Evolutionary conservation across 2,888 invertebrate genomes (phyloP), one percentile per base, ranked within the genome.

Genomic region (Dexiosoma caninum): DNA sequence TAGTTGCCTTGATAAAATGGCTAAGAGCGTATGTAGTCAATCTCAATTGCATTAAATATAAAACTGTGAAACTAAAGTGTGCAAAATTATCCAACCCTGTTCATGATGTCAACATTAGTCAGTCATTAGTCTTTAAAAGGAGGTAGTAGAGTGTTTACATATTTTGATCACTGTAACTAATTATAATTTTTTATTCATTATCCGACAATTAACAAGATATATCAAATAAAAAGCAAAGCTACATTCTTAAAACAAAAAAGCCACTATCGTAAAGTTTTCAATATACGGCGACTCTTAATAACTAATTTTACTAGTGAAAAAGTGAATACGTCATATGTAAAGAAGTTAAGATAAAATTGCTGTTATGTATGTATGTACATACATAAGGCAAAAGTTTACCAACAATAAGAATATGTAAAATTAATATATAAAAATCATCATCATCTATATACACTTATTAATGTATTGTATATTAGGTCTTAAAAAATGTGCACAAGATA

Each of bases 61-160:
- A 42, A 12, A 1, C 16, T 2, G 16, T 27, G 9, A 40, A 59
- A 62, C 8, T 35, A 46, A 10, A 46, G 3, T 37, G 12, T 0
- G 7, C 7, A 1, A 32, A 12, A 32, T 10, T 7, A 14, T 44
- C 67, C 69, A 70, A n/a, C 57, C 35, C 57, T 70, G 66, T n/a
- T 14, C 23, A 75, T 76, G 76, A 76, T 76, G 76, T 76, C 76
- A 69, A 69, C 76, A 60, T 60, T 66, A 66, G 44, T 67, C 49
- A 75, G 42, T 67, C 59, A 59, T 40, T 49, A 23, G 32, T 46
- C 53, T 30, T 16, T 16, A 69, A 55, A 62, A 77, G 55, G 53
- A 53, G 62, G 16, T 69, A 32, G 60, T 37, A 32, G 14, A 44
- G 42, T 66, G 19, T 62, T 77, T 77, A 64, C 46, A 37, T 62